Percentiles rank a stretch among this genome's conserved stretches.
Evolutionary conservation across 2,888 invertebrate genomes (phyloP).

Genomic region (Platycnemis pennipes): DNA sequence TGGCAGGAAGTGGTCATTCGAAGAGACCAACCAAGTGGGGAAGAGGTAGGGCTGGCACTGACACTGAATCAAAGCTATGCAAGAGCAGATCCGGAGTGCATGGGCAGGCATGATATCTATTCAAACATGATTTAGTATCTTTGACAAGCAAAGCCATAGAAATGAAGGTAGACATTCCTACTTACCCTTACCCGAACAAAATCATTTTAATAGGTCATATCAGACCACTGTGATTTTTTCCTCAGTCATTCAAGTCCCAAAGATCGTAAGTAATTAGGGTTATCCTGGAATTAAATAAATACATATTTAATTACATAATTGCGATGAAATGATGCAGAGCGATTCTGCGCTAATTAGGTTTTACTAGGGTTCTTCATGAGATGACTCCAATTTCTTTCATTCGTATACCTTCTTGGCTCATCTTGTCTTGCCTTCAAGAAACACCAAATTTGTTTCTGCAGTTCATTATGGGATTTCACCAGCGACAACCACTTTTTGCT

Average conservation of each 20-base stretch:
- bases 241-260: slow-evolving; percentile 9
- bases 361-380: too few relatives aligned
- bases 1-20: too few relatives aligned
- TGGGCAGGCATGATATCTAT: too few relatives aligned
- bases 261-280: neutral
- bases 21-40: too few relatives aligned
- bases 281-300: neutral
- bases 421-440: neutral
- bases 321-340: neutral
- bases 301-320: neutral
- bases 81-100: too few relatives aligned
- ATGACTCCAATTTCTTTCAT: neutral
- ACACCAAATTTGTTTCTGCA: slow-evolving; percentile 15
- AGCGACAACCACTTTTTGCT: slow-evolving; percentile 15
- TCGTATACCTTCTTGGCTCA: neutral
- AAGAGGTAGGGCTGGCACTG: too few relatives aligned
- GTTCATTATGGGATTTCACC: neutral
- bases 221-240: neutral
- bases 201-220: neutral
- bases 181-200: neutral
- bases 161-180: too few relatives aligned
- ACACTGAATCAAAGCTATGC: too few relatives aligned
- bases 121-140: too few relatives aligned
- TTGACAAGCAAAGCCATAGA: too few relatives aligned
- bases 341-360: too few relatives aligned